Evolutionary conservation across 2,113 vertebrate genomes (phyloP), one percentile per base, ranked within the genome.

Genomic region (Dromas ardeola): DNA sequence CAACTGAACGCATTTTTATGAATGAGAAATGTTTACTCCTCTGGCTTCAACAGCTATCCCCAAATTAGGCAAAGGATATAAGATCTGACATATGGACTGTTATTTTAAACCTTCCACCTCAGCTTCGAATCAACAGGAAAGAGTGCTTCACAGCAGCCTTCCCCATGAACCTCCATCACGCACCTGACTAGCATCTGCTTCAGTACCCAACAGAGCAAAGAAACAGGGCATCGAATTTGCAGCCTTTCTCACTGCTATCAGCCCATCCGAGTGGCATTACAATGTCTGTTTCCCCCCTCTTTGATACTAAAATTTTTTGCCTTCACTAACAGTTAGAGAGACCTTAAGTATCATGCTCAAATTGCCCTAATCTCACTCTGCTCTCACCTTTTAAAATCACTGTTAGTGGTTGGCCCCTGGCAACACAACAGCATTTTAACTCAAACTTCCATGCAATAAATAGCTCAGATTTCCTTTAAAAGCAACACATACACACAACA

Each of bases 311-410:
- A 65, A 63, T 6, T 56, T 91, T 83, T 85, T 71, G 89, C 76
- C 36, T 59, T 95, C 81, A 29, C 73, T 91, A 93, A 96, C 73
- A 84, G 55, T 80, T 50, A 49, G 65, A 86, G 52, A 43, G 38
- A 69, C 87, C 74, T 91, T 90, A 96, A 97, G 71, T 71, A 95
- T 93, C 83, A 47, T 62, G 85, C 77, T 84, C 59, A 96, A 96
- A 94, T 69, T 82, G 67, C 70, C 55, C 70, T 86, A 67, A 67
- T 81, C 66, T 97, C 86, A 77, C 90, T 95, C 53, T 61, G 52
- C 76, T 69, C 88, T 93, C 93, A 96, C 82, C 69, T 95, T 97
- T 97, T 97, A 96, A 97, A 97, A 85, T 88, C 72, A 95, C 63
- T 80, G 88, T 69, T 94, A 88, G 93, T 59, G 83, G 93, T 32